Evolutionary conservation across 1,140 invertebrate species (phyloP).

Genomic region (Pogonomyrmex barbatus): DNA sequence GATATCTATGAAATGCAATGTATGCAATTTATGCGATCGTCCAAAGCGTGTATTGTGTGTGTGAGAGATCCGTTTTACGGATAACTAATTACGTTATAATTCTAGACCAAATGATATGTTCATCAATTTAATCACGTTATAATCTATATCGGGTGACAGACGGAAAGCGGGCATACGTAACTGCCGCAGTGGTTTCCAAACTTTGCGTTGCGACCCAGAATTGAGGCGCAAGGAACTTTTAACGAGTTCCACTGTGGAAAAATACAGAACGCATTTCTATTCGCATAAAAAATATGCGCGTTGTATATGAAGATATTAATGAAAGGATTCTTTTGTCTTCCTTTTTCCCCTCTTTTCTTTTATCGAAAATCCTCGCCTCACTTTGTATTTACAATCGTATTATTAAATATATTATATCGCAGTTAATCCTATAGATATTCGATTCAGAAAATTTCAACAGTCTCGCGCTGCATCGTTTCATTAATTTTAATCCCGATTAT

Average conservation of each 20-base stretch:
- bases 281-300: conserved; percentile 16
- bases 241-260: conserved; percentile 36
- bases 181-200: conserved; percentile 50
- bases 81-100: conserved; percentile 63
- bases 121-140: conserved; percentile 62
- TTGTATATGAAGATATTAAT: background rate
- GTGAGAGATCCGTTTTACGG: conserved; percentile 62
- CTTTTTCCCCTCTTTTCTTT: background rate
- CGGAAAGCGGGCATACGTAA: conserved; percentile 47
- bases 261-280: conserved; percentile 19
- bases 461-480: conserved; percentile 7
- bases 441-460: conserved; percentile 28
- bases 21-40: conserved; percentile 41
- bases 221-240: conserved; percentile 50
- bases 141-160: conserved; percentile 51
- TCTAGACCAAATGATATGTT: conserved; percentile 63
- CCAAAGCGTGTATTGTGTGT: conserved; percentile 35
- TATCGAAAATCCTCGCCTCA: background rate
- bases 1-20: conserved; percentile 30
- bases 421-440: background rate
- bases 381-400: conserved; percentile 28
- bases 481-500: conserved; percentile 38
- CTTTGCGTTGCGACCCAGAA: conserved; percentile 19
- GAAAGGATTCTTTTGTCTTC: background rate
- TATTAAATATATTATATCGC: conserved; percentile 25